These are phyloP conservation scores for Phoxinus phoxinus DNA, from an alignment of 2,113 vertebrate species.

Conservation along the genomic window DNA sequence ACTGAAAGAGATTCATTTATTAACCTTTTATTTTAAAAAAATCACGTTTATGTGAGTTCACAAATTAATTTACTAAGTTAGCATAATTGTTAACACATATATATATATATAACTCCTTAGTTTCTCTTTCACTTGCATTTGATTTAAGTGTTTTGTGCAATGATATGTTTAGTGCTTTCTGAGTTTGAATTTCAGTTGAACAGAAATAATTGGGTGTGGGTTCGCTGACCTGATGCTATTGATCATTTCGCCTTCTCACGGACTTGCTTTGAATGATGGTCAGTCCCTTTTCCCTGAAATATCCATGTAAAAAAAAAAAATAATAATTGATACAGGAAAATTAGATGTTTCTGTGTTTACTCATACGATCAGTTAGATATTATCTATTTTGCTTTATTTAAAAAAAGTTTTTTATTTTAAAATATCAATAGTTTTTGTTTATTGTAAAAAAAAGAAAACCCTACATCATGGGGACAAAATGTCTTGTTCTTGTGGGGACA, in stretches of 20 bases:
- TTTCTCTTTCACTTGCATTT: background rate
- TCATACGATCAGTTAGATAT: no score
- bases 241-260: background rate
- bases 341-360: no score
- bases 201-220: background rate
- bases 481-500: no score
- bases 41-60: no score
- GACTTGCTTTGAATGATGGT: background rate
- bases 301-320: background rate
- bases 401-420: background rate
- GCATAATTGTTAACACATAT: no score
- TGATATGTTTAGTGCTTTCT: background rate
- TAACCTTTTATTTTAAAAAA: no score
- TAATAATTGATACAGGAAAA: background rate
- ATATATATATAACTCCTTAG: no score
- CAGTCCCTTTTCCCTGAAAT: background rate
- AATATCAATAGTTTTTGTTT: background rate
- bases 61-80: no score
- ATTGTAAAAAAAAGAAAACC: background rate
- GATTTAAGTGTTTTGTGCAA: background rate
- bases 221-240: background rate
- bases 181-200: background rate
- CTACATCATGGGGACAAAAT: no score
- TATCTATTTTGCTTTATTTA: no score
- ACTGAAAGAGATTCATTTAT: no score